Base-by-base conservation (phyloP, 1,140 invertebrate genomes). In the Paracyclopina nana region DNA sequence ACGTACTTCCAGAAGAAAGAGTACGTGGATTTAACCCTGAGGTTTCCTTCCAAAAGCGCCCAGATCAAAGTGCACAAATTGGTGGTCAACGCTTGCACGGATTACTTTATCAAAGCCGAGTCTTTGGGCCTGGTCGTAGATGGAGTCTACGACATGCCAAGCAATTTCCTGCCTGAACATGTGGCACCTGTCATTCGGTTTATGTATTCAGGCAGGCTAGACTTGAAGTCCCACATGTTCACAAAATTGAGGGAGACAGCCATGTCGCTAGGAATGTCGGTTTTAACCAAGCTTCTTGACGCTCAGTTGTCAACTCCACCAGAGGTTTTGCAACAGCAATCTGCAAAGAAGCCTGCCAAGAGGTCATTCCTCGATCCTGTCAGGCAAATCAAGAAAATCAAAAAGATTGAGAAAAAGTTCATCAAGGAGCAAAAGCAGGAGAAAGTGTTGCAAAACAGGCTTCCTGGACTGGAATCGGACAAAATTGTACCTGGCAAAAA, bases 191-290 rank as follows among this genome's bases (percentile, higher is more conserved):
- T 48, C 3, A 16, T 48, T 31, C 22, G 27, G 5, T 48, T 48
- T n/a, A 48, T 48, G 45, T 48, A 48, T 14, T 28, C 45, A 12
- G 45, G 45, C n/a, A 48, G 22, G 14, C 24, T 48, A 5, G 25
- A 38, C 8, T 16, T 38, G n/a, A 38, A 38, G 20, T 38, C 14
- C 34, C n/a, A 20, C 34, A 38, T 38, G 34, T 38, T 38, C 34
- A 16, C 34, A n/a, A 38, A 38, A 38, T 38, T 38, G 34, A 38
- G 20, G 8, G 34, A 38, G 8, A 38, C 34, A n/a, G 34, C 34
- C 4, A 20, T 20, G 8, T n/a, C 14, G 20, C 20, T 38, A 20
- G 34, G 34, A 5, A n/a, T 38, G 20, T n/a, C 14, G 20, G 34
- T 38, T 16, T 38, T 38, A 9, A 38, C n/a, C 8, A 38, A 38